Evolutionary conservation across 1,140 invertebrate species (phyloP), one percentile per base, ranked within the genome.

Genomic region (Halesus radiatus): DNA sequence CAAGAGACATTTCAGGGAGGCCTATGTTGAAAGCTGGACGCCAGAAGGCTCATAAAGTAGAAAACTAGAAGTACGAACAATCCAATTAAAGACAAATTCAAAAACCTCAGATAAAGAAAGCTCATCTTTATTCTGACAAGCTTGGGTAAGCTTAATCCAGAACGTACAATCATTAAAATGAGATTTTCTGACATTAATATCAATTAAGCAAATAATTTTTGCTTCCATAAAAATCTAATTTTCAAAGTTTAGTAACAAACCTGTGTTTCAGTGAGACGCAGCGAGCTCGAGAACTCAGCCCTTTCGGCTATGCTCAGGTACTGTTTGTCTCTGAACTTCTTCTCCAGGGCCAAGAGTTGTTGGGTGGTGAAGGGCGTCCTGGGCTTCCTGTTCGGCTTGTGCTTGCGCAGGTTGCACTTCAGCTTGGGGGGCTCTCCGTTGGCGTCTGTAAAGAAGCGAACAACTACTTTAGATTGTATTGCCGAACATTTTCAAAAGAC

Each of bases 351-450:
- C 32, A 98, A 88, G 37, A 99, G 90, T 87, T 99, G 98, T 86
- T 98, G 96, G 3, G 97, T 98, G 8, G 97, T 99, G 91, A 99
- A 99, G 1, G 98, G 98, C 0, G 98, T 99, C 70, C 98, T 91
- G 0, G 98, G 98, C 88, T 99, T 99, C 78, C 98, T 91, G 89
- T 99, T 99, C 23, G 97, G 97, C 86, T 99, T 99, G 91, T 92
- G 91, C 85, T 98, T 98, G 80, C 97, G 90, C 72, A 98, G 90
- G 87, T 98, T 97, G 89, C 97, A 99, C 88, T 98, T 98, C 64
- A 96, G 90, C 87, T 96, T 95, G 1, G 94, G 93, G 10, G 93
- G 92, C 84, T 96, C 95, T 3, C 93, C 93, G 84, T 93, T 93
- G 18, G 87, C 87, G 84, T 93, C 93, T 94, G 91, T 58, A 90